phyloP scores from a whole-genome alignment of 2,113 vertebrate species.

The Centrocercus urophasianus region DNA sequence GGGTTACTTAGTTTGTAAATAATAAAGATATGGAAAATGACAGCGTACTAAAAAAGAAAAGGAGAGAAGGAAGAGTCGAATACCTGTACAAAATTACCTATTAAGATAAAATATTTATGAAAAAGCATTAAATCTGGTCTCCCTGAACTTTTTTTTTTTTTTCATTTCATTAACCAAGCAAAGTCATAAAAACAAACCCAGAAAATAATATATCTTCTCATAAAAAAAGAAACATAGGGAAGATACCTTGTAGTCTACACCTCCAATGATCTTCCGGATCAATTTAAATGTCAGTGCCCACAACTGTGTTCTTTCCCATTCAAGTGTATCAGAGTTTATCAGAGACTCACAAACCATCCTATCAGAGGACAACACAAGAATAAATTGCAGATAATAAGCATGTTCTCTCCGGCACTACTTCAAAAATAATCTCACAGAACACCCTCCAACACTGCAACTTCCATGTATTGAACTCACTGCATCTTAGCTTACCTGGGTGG shows the following conservation, averaged over 20 bases:
- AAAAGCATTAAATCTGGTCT: background rate
- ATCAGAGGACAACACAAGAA: background rate
- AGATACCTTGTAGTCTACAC: conserved; percentile 97
- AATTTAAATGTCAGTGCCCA: conserved; percentile 96
- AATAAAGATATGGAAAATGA: background rate
- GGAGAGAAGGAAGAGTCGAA: background rate
- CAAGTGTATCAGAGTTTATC: conserved; percentile 91
- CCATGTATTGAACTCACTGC: background rate
- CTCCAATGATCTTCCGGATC: conserved; percentile 96
- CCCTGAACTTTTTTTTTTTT: background rate
- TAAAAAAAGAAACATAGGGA: background rate
- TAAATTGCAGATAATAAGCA: background rate
- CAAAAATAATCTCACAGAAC: background rate
- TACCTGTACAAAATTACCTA: background rate
- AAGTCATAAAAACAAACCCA: background rate
- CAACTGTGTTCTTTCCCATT: conserved; percentile 97
- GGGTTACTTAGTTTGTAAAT: background rate
- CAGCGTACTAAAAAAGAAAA: background rate
- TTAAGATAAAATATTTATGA: background rate
- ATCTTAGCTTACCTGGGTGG: conserved; percentile 86
- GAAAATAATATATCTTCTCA: background rate
- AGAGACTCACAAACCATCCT: conserved; percentile 97
- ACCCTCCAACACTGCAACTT: background rate
- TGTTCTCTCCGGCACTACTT: accelerated
- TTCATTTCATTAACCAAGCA: background rate